Evolutionary conservation across 2,888 invertebrate genomes (phyloP).

Genomic region (Pammene aurita): DNA sequence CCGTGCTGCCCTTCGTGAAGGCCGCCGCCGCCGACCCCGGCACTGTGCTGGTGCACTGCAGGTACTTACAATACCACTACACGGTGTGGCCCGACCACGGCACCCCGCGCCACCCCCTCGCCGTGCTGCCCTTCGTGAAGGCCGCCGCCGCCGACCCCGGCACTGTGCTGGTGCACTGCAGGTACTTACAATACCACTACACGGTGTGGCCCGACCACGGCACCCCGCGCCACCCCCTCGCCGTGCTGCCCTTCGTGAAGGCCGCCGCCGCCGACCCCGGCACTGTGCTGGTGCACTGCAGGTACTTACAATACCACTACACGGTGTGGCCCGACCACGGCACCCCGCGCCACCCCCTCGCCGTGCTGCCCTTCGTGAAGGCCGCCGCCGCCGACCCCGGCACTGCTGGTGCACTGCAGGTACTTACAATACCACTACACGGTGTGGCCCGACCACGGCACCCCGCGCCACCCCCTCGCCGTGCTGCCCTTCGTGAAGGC

Average conservation of each 20-base stretch:
- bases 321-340: conserved; percentile 99
- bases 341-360: conserved; percentile 95
- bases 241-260: conserved; percentile 95
- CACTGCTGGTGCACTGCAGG: conserved; percentile 98
- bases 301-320: conserved; percentile 98
- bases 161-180: conserved; percentile 98
- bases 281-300: conserved; percentile 98
- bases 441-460: conserved; percentile 99
- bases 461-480: conserved; percentile 96
- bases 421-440: conserved; percentile 99
- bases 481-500: conserved; percentile 96
- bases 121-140: conserved; percentile 95
- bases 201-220: conserved; percentile 99
- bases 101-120: conserved; percentile 95
- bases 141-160: conserved; percentile 94
- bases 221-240: conserved; percentile 95
- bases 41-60: conserved; percentile 98
- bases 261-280: conserved; percentile 94
- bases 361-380: conserved; percentile 95
- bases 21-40: conserved; percentile 94
- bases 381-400: conserved; percentile 94
- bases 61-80: conserved; percentile 98
- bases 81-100: conserved; percentile 99
- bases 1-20: conserved; percentile 95
- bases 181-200: conserved; percentile 98